A percentile compares a stretch with the other conserved stretches of the same genome.
Conservation (phyloP, 1,140 invertebrate species). For the Goniozus legneri region DNA sequence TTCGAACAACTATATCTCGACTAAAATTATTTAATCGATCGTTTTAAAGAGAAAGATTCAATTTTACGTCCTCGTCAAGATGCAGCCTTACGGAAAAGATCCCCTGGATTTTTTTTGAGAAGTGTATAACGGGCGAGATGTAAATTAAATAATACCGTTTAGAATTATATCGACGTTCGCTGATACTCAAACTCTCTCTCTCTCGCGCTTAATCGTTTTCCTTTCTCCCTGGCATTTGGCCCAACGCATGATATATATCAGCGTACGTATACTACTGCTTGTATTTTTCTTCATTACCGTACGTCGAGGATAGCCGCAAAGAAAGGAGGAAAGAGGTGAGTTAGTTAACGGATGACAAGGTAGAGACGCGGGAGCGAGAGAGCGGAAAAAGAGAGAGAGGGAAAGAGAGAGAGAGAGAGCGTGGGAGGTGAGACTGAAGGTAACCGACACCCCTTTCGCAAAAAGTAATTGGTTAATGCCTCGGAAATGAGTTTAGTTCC, state of each 20-base stretch:
- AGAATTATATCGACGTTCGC: too few species aligned
- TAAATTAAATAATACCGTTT: too few species aligned
- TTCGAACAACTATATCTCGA: too few species aligned
- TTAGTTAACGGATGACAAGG: constrained; percentile 26
- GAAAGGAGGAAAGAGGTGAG: constrained; percentile 16
- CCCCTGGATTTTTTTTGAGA: too few species aligned
- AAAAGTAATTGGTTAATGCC: constrained; percentile 55
- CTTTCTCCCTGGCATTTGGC: constrained; percentile 5
- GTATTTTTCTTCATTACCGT: constrained; percentile 36
- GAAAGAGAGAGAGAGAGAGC: constrained; percentile 5
- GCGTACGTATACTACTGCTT: constrained; percentile 7
- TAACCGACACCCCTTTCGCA: constrained; percentile 50
- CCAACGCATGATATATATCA: background rate
- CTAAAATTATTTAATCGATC: too few species aligned
- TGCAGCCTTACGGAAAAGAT: too few species aligned
- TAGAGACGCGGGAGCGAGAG: constrained; percentile 9
- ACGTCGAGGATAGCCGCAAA: too few species aligned
- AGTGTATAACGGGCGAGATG: too few species aligned
- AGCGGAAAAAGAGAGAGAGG: constrained; percentile 12
- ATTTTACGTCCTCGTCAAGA: too few species aligned
- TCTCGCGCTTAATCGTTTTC: background rate
- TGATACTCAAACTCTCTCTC: background rate
- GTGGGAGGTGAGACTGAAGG: constrained; percentile 31
- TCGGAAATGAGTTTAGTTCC: constrained; percentile 54
- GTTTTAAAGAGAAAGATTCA: too few species aligned